These are phyloP conservation scores for Cyanocitta stelleri DNA, from an alignment of 2,113 vertebrate species.

Conservation along the genomic window DNA sequence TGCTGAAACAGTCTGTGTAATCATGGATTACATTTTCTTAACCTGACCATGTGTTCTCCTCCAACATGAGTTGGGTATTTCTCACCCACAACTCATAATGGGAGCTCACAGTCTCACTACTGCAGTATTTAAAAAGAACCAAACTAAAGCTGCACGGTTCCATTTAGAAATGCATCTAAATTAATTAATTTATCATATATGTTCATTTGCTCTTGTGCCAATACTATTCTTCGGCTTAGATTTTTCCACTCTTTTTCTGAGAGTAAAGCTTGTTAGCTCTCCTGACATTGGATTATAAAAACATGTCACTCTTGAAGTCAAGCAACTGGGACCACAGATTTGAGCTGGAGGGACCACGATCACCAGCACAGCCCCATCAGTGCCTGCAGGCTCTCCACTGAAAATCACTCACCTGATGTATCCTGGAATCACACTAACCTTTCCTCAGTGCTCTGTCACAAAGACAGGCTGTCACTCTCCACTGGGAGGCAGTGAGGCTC, in stretches of 20 bases:
- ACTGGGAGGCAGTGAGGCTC: neutral
- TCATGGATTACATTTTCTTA: neutral
- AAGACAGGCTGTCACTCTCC: neutral
- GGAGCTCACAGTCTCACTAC: neutral
- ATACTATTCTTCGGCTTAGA: neutral
- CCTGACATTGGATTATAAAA: neutral
- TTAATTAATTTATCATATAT: neutral
- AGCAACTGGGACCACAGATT: neutral
- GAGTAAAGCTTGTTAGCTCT: neutral
- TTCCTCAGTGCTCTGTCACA: neutral
- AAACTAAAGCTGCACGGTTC: neutral
- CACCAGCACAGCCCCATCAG: neutral
- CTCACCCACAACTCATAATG: neutral
- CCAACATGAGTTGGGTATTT: neutral
- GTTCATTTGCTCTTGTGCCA: neutral
- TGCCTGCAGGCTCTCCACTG: neutral
- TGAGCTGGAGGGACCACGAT: neutral
- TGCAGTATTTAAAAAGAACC: neutral
- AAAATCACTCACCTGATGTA: neutral
- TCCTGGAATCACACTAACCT: neutral
- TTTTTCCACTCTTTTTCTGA: neutral
- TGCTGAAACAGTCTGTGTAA: neutral
- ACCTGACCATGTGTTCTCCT: neutral
- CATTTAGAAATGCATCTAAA: neutral
- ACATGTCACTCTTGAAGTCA: neutral